Percentiles rank a stretch among this genome's conserved stretches.
These are phyloP conservation scores for Acestrorhynchus altus DNA, from an alignment of 2,797 vertebrate species.

Conservation along the genomic window DNA sequence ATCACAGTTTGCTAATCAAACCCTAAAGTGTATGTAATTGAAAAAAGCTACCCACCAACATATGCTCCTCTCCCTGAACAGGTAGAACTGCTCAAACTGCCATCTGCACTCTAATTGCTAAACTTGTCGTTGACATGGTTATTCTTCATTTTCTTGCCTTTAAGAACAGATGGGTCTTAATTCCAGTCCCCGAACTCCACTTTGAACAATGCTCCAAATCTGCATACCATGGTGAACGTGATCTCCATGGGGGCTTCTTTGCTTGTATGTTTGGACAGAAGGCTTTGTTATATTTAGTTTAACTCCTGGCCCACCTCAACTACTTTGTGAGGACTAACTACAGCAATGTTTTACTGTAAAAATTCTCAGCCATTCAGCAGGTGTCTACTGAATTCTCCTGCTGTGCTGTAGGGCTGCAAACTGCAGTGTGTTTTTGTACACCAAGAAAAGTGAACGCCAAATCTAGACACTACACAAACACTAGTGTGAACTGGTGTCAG, in stretches of 20 bases:
- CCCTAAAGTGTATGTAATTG: slow-evolving; percentile 45
- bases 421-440: too few species aligned
- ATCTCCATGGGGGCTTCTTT: slow-evolving; percentile 36
- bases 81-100: slow-evolving; percentile 50
- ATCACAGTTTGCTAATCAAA: slow-evolving; percentile 40
- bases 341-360: neutral
- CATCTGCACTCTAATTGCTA: slow-evolving; percentile 60
- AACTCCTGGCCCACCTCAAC: neutral
- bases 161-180: slow-evolving; percentile 62
- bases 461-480: too few species aligned
- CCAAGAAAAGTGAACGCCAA: too few species aligned
- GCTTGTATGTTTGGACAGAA: slow-evolving; percentile 22
- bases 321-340: neutral
- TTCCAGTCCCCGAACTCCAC: slow-evolving; percentile 36
- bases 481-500: too few species aligned
- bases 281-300: slow-evolving; percentile 15
- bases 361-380: neutral
- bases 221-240: slow-evolving; percentile 31
- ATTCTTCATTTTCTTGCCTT: slow-evolving; percentile 50
- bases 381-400: neutral
- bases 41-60: slow-evolving; percentile 47
- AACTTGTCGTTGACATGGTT: slow-evolving; percentile 52
- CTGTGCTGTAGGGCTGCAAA: neutral
- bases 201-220: slow-evolving; percentile 23
- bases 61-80: slow-evolving; percentile 52